Conservation (phyloP, 2,888 invertebrate genomes). For the Pediacus dermestoides region DNA sequence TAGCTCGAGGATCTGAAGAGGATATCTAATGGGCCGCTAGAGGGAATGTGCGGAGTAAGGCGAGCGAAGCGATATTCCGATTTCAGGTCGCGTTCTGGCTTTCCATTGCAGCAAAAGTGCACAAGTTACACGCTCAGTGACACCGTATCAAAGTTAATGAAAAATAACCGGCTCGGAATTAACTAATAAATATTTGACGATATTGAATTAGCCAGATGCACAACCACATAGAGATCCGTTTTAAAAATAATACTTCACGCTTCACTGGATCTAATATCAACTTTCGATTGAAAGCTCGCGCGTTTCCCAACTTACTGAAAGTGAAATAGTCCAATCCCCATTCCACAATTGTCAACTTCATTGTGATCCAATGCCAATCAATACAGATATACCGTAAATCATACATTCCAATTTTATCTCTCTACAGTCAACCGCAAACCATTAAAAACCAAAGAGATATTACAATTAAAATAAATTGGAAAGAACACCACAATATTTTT, state of each 20-base stretch:
- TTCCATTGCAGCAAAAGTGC: slow-evolving; percentile 29
- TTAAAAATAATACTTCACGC: slow-evolving; percentile 26
- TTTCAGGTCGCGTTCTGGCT: slow-evolving; percentile 14
- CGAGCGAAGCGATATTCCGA: neutral
- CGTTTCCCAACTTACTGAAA: slow-evolving; percentile 7
- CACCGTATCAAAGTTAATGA: slow-evolving; percentile 39
- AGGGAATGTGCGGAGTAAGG: too few species aligned
- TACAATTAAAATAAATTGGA: too few species aligned
- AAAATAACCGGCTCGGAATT: slow-evolving; percentile 38
- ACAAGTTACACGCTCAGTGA: slow-evolving; percentile 33
- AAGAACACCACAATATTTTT: too few species aligned
- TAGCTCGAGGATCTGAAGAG: too few species aligned
- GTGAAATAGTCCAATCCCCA: slow-evolving; percentile 6
- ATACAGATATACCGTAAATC: slow-evolving; percentile 6
- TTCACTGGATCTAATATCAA: slow-evolving; percentile 7
- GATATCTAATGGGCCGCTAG: too few species aligned
- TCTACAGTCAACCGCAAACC: too few species aligned
- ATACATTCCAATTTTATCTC: too few species aligned
- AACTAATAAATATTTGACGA: slow-evolving; percentile 37
- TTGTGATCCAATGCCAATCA: slow-evolving; percentile 10
- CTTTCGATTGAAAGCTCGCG: slow-evolving; percentile 9
- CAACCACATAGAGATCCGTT: slow-evolving; percentile 25
- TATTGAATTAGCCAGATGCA: slow-evolving; percentile 33
- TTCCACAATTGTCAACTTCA: slow-evolving; percentile 10
- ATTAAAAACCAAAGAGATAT: too few species aligned